A percentile compares a stretch with the other conserved stretches of the same genome.
phyloP scores from a whole-genome alignment of 2,888 invertebrate species.

The Stenchaetothrips biformis region DNA sequence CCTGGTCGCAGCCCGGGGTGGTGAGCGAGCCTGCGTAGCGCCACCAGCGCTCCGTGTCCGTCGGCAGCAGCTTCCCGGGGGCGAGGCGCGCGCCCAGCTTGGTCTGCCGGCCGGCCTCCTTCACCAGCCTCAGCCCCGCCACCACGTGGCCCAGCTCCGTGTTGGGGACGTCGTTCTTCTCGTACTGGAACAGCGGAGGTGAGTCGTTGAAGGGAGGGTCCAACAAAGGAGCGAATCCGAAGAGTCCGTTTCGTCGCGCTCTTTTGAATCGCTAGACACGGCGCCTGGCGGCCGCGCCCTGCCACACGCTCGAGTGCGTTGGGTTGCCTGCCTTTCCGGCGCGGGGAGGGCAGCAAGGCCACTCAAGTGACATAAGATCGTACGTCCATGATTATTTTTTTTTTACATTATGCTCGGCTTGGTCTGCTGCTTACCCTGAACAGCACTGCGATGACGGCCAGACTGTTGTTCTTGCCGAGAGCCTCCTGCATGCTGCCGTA shows the following conservation, averaged over 20 bases:
- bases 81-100: constrained; percentile 31
- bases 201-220: no score
- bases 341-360: no score
- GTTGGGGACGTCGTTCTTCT: background rate
- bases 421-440: constrained; percentile 51
- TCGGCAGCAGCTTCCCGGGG: constrained; percentile 53
- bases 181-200: background rate
- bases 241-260: no score
- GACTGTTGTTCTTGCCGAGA: constrained; percentile 50
- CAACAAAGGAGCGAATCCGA: no score
- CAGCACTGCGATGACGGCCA: constrained; percentile 60
- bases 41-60: constrained; percentile 53
- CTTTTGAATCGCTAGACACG: no score
- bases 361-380: no score
- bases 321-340: no score
- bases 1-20: constrained; percentile 66
- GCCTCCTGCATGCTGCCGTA: constrained; percentile 53
- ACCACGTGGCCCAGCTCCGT: background rate
- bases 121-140: background rate
- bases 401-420: background rate
- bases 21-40: constrained; percentile 69
- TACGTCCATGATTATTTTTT: no score
- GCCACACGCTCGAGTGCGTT: no score
- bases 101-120: background rate
- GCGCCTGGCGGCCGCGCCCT: no score